Evolutionary conservation across 2,797 vertebrate genomes (phyloP), one percentile per base, ranked within the genome.

Genomic region (Microctenopoma stevenorrisi): DNA sequence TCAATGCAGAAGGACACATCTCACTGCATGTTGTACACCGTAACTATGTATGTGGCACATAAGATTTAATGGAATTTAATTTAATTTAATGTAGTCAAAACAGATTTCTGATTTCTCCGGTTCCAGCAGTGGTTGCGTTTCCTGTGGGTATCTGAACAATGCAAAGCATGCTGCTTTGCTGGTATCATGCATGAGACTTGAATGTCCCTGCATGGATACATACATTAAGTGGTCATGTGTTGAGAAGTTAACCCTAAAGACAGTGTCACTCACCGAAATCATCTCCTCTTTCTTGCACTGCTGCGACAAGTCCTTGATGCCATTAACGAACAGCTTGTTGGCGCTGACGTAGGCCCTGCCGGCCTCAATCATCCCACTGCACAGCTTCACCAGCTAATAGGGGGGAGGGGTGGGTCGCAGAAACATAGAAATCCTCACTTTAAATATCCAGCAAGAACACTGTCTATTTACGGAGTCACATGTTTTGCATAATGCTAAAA

Each of bases 341-440:
- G 97, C 96, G 28, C 94, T 95, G 92, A 97, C 94, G 33, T 99
- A 99, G 55, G 94, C 92, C 86, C 96, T 94, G 61, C 97, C 97
- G 0, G 97, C 97, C 72, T 99, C 97, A 0, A 99, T 95, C 97
- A 99, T 97, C 38, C 97, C 95, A 1, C 97, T 97, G 94, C 97
- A 99, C 70, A 99, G 93, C 92, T 98, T 98, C 84, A 98, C 97
- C 93, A 99, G 91, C 97, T 98, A 55, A 49, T 18, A 1, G 10
- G 44, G 43, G 4, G 40, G 11, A 3, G 15, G 4, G 38, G 33
- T 18, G 68, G 0, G 33, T 35, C 33, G 9, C 33, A 28, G 37
- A 43, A 15, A 49, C 38, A 81, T 10, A 74, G 71, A 69, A 64
- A 67, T 38, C n/a, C 67, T 63, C 35, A 25, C 42, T 81, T 78